phyloP scores from a whole-genome alignment of 2,113 vertebrate species.

The Daubentonia madagascariensis region DNA sequence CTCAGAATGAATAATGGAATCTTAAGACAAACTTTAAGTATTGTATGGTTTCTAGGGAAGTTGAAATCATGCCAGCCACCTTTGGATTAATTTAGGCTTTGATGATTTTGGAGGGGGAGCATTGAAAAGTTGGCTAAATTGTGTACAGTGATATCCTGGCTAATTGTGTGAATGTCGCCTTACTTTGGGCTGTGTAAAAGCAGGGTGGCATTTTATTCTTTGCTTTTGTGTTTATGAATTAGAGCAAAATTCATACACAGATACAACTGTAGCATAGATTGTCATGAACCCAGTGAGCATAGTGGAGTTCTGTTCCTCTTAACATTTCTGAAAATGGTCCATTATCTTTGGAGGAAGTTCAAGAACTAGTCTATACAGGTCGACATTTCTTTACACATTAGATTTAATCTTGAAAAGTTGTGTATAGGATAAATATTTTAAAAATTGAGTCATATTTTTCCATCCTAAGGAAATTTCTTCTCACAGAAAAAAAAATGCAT shows the following conservation, averaged over 20 bases:
- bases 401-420: conserved; percentile 44
- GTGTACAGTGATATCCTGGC: not conserved
- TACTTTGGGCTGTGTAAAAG: not conserved
- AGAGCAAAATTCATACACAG: not conserved
- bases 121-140: not conserved
- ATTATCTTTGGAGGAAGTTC: conserved; percentile 22
- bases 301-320: not conserved
- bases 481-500: not conserved
- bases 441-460: not conserved
- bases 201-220: not conserved
- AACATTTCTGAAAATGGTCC: conserved; percentile 30
- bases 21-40: conserved; percentile 24
- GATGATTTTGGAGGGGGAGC: not conserved
- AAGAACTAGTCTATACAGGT: not conserved
- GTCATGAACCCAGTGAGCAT: not conserved
- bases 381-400: not conserved
- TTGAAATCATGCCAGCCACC: not conserved
- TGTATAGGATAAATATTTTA: not conserved
- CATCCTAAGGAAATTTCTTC: conserved; percentile 8
- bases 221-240: conserved; percentile 18
- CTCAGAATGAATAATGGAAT: conserved; percentile 30
- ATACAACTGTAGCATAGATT: not conserved
- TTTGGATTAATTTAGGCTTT: conserved; percentile 12
- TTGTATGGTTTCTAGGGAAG: conserved; percentile 35
- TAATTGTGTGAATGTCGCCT: not conserved